These are phyloP conservation scores for Corticium candelabrum DNA, from an alignment of 37 sponge, comb jelly and placozoan genomes.

Conservation along the genomic window DNA sequence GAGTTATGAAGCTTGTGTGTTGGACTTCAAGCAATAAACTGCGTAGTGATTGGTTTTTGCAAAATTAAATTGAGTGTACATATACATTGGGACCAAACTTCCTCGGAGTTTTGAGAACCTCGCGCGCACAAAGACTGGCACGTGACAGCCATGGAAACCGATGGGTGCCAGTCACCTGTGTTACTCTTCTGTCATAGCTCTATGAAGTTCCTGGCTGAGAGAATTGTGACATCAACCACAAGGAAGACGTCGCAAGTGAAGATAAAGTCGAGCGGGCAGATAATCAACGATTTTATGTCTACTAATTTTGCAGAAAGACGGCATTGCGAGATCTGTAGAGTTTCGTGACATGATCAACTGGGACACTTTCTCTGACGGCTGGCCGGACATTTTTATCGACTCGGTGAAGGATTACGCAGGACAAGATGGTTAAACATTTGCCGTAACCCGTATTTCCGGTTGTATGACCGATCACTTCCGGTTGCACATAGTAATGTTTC, in stretches of 20 bases:
- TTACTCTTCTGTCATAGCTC: constrained; percentile 56
- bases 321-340: constrained; percentile 35
- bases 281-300: too few relatives aligned
- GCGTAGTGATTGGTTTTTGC: too few relatives aligned
- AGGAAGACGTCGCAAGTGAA: not conserved
- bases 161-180: too few relatives aligned
- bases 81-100: too few relatives aligned
- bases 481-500: constrained; percentile 49
- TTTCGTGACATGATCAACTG: constrained; percentile 45
- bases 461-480: not conserved
- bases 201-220: constrained; percentile 43
- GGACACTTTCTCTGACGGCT: constrained; percentile 66
- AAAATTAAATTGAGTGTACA: too few relatives aligned
- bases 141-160: too few relatives aligned
- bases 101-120: too few relatives aligned
- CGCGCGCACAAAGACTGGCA: too few relatives aligned
- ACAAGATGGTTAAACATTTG: constrained; percentile 55
- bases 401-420: constrained; percentile 69
- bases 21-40: too few relatives aligned
- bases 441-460: not conserved
- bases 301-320: too few relatives aligned
- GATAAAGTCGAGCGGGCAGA: too few relatives aligned
- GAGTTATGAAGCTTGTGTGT: too few relatives aligned
- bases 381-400: constrained; percentile 86
- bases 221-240: constrained; percentile 3